A percentile compares a stretch with the other conserved stretches of the same genome.
Evolutionary conservation across 1,140 invertebrate genomes (phyloP).

Genomic region (Drosophila hydei): DNA sequence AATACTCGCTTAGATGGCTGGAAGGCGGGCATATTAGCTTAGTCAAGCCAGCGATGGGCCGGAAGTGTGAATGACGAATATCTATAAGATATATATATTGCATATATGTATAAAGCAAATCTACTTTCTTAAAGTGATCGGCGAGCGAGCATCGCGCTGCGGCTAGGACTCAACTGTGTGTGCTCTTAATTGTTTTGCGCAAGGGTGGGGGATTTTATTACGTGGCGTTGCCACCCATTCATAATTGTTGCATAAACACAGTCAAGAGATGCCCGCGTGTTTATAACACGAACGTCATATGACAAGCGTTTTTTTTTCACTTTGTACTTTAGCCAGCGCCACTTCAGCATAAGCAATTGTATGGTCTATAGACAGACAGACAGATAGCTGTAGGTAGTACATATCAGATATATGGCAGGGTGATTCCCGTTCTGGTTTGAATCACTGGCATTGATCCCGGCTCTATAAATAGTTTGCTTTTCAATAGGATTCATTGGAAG

Average conservation of each 20-base stretch:
- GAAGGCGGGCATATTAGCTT: too few relatives aligned
- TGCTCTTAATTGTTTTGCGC: background rate
- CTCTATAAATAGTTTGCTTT: constrained; percentile 35
- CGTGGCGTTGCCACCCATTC: constrained; percentile 12
- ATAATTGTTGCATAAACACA: constrained; percentile 22
- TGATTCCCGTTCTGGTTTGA: constrained; percentile 23
- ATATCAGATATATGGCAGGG: constrained; percentile 5
- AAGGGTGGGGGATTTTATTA: background rate
- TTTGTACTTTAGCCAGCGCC: background rate
- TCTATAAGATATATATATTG: too few relatives aligned
- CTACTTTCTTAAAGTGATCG: too few relatives aligned
- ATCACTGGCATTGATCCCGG: constrained; percentile 22
- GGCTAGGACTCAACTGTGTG: too few relatives aligned
- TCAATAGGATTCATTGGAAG: constrained; percentile 15
- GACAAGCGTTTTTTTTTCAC: constrained; percentile 1
- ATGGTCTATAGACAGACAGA: too few relatives aligned
- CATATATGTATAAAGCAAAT: too few relatives aligned
- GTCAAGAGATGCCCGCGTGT: constrained; percentile 8
- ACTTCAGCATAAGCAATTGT: constrained; percentile 31
- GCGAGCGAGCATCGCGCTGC: too few relatives aligned
- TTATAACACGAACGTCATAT: constrained; percentile 9
- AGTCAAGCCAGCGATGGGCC: too few relatives aligned
- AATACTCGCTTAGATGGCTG: too few relatives aligned
- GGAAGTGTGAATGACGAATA: too few relatives aligned
- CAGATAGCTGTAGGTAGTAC: too few relatives aligned